A percentile compares a stretch with the other conserved stretches of the same genome.
phyloP scores from a whole-genome alignment of 2,888 invertebrate genomes.

The Macaria liturata region DNA sequence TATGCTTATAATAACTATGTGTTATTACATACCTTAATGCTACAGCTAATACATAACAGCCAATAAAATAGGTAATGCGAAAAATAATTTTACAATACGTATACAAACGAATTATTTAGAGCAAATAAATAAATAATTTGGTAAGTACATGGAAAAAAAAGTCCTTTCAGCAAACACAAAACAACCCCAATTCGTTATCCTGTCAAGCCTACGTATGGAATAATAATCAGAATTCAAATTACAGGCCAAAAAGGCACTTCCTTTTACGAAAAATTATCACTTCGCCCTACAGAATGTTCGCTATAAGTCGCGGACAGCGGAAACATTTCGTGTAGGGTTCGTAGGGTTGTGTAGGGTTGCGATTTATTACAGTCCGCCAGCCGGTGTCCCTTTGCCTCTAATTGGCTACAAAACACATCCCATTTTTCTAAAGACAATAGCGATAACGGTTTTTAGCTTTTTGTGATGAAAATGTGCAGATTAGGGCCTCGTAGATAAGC shows the following conservation, averaged over 20 bases:
- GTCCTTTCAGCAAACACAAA: too few species aligned
- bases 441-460: conserved; percentile 57
- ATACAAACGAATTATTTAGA: too few species aligned
- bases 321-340: conserved; percentile 66
- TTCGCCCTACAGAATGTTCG: conserved; percentile 25
- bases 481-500: conserved; percentile 27
- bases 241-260: conserved; percentile 30
- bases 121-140: too few species aligned
- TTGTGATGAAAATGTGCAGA: conserved; percentile 36
- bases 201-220: conserved; percentile 14
- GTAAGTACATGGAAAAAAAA: too few species aligned
- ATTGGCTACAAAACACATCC: conserved; percentile 80
- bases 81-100: too few species aligned
- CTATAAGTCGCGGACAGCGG: conserved; percentile 50
- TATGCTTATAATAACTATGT: too few species aligned
- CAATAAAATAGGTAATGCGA: too few species aligned
- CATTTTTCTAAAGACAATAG: conserved; percentile 63
- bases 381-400: conserved; percentile 74
- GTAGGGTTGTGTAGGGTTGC: conserved; percentile 67
- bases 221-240: conserved; percentile 28
- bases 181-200: conserved; percentile 2
- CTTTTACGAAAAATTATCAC: conserved; percentile 33
- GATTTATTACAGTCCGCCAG: conserved; percentile 76
- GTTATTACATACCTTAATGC: too few species aligned
- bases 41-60: too few species aligned